Evolutionary conservation across 2,888 invertebrate genomes (phyloP), one percentile per base, ranked within the genome.

Genomic region (Drosophila differens): DNA sequence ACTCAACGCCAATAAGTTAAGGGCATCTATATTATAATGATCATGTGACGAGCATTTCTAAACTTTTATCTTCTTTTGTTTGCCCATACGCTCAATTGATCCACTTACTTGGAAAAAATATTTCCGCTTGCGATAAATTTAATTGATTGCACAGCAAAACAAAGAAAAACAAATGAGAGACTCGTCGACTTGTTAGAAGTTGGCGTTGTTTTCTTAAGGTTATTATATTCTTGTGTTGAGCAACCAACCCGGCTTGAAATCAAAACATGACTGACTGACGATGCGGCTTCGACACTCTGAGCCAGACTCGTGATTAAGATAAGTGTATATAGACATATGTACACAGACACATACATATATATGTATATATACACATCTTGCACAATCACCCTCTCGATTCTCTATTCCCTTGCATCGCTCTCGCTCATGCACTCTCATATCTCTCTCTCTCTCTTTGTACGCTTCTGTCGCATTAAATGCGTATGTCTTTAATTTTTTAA

Each of bases 211-310:
- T 61, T 68, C 47, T 79, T 60, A 28, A 67, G 60, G 63, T 58
- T 76, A 16, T 16, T 25, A 25, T 25, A 9, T 54, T 4, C 35
- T 57, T 33, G 22, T 63, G 35, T 47, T 49, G 30, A 57, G 55
- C 77, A 57, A 25, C 53, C 82, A 41, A 60, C 55, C 59, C 77
- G 62, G 41, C 62, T 68, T 72, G 47, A 66, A 78, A 73, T 73
- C 63, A 33, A 78, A 73, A 69, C 65, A 78, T 49, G 54, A 76
- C 76, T 81, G 77, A 65, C 59, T 51, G 68, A 19, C 47, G 25
- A 49, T 22, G 32, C 47, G 55, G 12, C 57, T 49, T 47, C 70
- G 39, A 33, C 57, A 52, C 44, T 25, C 25, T 22, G 12, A 49
- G n/a, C 19, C 64, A 65, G n/a, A 52, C 53, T 41, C 57, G 52